These are phyloP conservation scores for Ramazzottius varieornatus DNA, from an alignment of 2,888 invertebrate genomes.

Conservation along the genomic window DNA sequence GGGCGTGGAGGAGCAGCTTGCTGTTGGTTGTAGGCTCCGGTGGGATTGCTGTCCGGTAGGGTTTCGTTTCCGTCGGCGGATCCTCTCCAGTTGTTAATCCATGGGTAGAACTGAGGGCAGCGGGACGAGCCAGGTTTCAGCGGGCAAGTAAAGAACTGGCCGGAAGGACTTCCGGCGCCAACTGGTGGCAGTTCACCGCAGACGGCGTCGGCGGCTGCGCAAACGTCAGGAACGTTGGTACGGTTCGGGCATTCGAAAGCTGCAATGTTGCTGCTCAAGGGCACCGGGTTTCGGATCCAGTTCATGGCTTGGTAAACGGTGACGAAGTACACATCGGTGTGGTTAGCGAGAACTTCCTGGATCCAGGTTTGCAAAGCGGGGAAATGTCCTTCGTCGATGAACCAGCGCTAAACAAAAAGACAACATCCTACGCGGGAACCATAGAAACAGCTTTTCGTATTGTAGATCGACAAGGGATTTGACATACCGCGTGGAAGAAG, in stretches of 20 bases:
- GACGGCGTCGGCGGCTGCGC: neutral
- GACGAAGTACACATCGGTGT: neutral
- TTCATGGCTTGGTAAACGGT: neutral
- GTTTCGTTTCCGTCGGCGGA: neutral
- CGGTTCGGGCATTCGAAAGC: neutral
- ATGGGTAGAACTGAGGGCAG: neutral
- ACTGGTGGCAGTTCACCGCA: neutral
- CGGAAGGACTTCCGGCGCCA: neutral
- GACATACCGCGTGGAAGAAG: neutral
- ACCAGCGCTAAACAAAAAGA: neutral
- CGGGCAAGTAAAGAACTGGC: neutral
- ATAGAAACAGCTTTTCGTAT: neutral
- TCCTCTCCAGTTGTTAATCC: neutral
- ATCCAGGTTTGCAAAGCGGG: neutral
- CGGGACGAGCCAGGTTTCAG: neutral
- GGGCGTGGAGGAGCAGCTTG: neutral
- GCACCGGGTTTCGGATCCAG: neutral
- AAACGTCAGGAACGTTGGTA: neutral
- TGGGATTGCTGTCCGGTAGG: neutral
- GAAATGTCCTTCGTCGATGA: constrained; percentile 3
- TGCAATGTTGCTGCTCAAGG: neutral
- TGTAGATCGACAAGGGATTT: too few relatives aligned
- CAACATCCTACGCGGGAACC: neutral
- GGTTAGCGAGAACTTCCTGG: neutral
- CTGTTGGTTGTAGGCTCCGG: neutral